Base-by-base conservation (phyloP, 1,140 invertebrate genomes). In the Camponotus pennsylvanicus region DNA sequence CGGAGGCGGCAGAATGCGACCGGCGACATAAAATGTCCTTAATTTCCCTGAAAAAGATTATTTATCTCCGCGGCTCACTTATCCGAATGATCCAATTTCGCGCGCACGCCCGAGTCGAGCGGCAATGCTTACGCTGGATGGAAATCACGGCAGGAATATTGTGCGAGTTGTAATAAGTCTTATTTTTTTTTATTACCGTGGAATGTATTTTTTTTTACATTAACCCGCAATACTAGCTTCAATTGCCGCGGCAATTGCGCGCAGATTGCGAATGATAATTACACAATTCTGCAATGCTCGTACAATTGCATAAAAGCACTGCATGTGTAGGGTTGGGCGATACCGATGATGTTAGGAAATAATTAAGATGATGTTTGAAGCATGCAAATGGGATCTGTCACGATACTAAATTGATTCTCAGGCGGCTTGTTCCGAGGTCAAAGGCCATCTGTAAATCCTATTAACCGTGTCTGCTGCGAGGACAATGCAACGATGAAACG, bases 341-440 rank as follows among this genome's bases (percentile, higher is more conserved):
- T 55, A 78, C 61, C 45, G 21, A 11, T 67, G 49, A 67, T 66
- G 21, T 15, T 82, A 86, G 61, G 40, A 63, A 73, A 52, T 78
- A 88, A 88, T 86, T 80, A 77, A 86, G 73, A 77, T 64, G 49
- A 78, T 73, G 55, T 69, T 64, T 69, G 77, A 52, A 82, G 70
- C 6, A 52, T 52, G 49, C 55, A 49, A 87, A 85, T 67, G 63
- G 52, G 70, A 76, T 82, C 86, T 83, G 77, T 77, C 55, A 57
- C 63, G 52, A 89, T 86, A 80, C 89, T 92, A 92, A 94, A 94
- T 94, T 94, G 93, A 94, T 93, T 94, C 92, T 93, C 92, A 92
- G 88, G 90, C 91, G 82, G 90, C 88, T 88, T 76, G 15, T 85
- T 45, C 61, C 86, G 83, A 90, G 91, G 91, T 93, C 92, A 91